A percentile compares a stretch with the other conserved stretches of the same genome.
Conservation (phyloP, 2,888 invertebrate genomes). For the Metalampra italica region DNA sequence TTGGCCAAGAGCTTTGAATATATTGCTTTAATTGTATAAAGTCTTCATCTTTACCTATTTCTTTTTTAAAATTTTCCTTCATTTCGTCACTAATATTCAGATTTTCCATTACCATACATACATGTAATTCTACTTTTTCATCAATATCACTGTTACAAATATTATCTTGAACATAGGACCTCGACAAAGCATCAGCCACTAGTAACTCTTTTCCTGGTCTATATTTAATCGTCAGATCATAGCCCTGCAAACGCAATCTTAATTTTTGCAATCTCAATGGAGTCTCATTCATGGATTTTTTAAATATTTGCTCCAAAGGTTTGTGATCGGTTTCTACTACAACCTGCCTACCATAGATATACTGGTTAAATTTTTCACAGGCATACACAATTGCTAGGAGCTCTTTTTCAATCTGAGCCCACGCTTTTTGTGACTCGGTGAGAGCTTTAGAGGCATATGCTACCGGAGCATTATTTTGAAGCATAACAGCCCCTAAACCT, state of each 20-base stretch:
- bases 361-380: conserved; percentile 16
- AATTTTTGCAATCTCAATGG: conserved; percentile 16
- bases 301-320: conserved; percentile 15
- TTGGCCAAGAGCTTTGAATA: background rate
- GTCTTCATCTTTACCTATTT: background rate
- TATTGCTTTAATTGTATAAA: background rate
- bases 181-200: background rate
- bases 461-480: conserved; percentile 11
- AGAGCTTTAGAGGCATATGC: conserved; percentile 16
- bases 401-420: conserved; percentile 21
- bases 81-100: background rate
- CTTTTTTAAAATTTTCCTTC: background rate
- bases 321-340: conserved; percentile 20
- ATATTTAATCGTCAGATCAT: conserved; percentile 10
- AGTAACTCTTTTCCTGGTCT: background rate
- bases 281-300: conserved; percentile 11
- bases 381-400: conserved; percentile 16
- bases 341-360: conserved; percentile 14
- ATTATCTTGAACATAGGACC: background rate
- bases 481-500: conserved; percentile 10
- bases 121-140: conserved; percentile 10
- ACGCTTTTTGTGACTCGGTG: conserved; percentile 10
- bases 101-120: too few species aligned
- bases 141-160: background rate
- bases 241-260: conserved; percentile 13